Evolutionary conservation across 2,797 vertebrate genomes (phyloP).

Genomic region (Australoheros facetus): DNA sequence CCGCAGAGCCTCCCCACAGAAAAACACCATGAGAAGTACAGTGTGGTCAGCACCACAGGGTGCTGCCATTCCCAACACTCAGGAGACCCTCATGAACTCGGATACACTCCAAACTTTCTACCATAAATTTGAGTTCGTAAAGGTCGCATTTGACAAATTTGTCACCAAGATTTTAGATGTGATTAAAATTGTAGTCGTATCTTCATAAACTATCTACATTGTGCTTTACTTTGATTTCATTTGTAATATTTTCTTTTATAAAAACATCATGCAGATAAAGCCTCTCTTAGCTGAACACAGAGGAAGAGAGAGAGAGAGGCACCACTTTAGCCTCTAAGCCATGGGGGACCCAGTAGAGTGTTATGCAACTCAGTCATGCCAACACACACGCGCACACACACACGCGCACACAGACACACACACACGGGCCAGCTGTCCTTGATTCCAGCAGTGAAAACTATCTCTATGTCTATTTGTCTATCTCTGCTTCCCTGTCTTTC

Average conservation of each 20-base stretch:
- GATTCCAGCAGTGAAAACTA: constrained; percentile 60
- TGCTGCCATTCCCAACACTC: not conserved
- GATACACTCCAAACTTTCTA: not conserved
- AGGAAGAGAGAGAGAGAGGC: not conserved
- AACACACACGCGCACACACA: constrained; percentile 31
- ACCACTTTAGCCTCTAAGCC: constrained; percentile 56
- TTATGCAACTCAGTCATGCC: constrained; percentile 66
- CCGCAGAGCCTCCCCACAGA: constrained; percentile 27
- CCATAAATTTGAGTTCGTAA: not conserved
- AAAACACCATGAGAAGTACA: constrained; percentile 45
- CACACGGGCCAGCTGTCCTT: constrained; percentile 61
- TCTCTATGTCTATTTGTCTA: constrained; percentile 46
- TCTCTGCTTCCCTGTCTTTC: constrained; percentile 32
- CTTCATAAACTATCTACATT: not conserved
- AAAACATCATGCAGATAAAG: constrained; percentile 7
- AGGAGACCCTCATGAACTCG: not conserved
- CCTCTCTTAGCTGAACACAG: not conserved
- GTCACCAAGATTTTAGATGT: not conserved
- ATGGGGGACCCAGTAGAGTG: constrained; percentile 56
- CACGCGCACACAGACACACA: constrained; percentile 18
- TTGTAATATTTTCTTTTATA: not conserved
- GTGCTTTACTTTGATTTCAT: not conserved
- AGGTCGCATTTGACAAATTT: not conserved
- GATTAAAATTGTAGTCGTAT: no score
- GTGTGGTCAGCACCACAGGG: not conserved